Percentiles rank a stretch among this genome's conserved stretches.
phyloP scores from a whole-genome alignment of 2,888 invertebrate genomes.

The Patella pellucida region DNA sequence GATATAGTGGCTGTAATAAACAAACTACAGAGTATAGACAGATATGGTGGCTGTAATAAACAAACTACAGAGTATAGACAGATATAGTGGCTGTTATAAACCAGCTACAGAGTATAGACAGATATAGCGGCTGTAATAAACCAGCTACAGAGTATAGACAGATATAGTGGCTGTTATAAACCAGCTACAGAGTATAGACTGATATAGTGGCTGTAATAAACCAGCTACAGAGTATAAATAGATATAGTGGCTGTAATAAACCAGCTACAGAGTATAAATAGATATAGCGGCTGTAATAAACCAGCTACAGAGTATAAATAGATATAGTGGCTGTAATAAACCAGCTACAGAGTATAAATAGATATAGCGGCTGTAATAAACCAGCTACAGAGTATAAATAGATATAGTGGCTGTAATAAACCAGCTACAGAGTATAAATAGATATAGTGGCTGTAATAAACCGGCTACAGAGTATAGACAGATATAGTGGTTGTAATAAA shows the following conservation, averaged over 20 bases:
- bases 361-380: not conserved
- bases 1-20: not conserved
- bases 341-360: not conserved
- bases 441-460: too few species aligned
- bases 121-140: not conserved
- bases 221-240: not conserved
- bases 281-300: conserved; percentile 78
- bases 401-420: too few species aligned
- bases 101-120: not conserved
- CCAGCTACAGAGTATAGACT: not conserved
- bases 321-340: not conserved
- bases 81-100: not conserved
- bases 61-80: not conserved
- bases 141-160: not conserved
- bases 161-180: conserved; percentile 78
- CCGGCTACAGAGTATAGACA: too few species aligned
- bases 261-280: not conserved
- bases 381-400: not conserved
- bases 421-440: too few species aligned
- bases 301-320: not conserved
- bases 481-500: too few species aligned
- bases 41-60: conserved; percentile 78
- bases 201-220: not conserved
- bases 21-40: not conserved
- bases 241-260: not conserved